Evolutionary conservation across 2,113 vertebrate genomes (phyloP).

Genomic region (Plecturocebus donacophilus): DNA sequence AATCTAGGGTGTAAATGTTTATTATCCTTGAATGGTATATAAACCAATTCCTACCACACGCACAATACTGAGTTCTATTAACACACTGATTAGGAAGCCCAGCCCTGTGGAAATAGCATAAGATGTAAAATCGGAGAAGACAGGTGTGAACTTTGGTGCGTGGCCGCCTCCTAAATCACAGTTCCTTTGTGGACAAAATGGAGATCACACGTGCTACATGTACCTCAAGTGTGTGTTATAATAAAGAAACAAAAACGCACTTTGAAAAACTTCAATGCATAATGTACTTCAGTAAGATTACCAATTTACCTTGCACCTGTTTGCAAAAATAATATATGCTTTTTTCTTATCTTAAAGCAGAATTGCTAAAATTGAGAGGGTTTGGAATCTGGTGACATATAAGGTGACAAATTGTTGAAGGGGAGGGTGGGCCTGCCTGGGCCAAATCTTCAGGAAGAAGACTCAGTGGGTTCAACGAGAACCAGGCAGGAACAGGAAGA

Average conservation of each 20-base stretch:
- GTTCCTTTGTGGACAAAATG: background rate
- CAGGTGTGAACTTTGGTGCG: background rate
- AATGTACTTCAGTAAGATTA: background rate
- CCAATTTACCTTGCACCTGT: background rate
- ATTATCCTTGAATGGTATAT: background rate
- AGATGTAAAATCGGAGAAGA: background rate
- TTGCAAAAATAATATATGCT: background rate
- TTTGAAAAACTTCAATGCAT: background rate
- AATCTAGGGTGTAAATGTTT: background rate
- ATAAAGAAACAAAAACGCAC: background rate
- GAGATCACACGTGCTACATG: accelerated
- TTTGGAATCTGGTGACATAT: background rate
- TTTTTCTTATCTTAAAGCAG: background rate
- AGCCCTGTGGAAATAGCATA: background rate
- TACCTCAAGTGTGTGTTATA: background rate
- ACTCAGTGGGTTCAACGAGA: background rate
- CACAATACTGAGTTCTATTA: background rate
- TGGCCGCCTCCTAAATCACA: background rate
- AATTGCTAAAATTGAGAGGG: background rate
- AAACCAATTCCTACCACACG: conserved; percentile 46
- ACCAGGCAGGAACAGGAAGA: background rate
- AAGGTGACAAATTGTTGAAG: background rate
- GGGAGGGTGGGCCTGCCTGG: background rate
- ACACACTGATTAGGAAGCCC: background rate
- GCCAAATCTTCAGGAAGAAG: background rate